These are phyloP conservation scores for Columbina picui DNA, from an alignment of 2,113 vertebrate genomes.

Conservation along the genomic window DNA sequence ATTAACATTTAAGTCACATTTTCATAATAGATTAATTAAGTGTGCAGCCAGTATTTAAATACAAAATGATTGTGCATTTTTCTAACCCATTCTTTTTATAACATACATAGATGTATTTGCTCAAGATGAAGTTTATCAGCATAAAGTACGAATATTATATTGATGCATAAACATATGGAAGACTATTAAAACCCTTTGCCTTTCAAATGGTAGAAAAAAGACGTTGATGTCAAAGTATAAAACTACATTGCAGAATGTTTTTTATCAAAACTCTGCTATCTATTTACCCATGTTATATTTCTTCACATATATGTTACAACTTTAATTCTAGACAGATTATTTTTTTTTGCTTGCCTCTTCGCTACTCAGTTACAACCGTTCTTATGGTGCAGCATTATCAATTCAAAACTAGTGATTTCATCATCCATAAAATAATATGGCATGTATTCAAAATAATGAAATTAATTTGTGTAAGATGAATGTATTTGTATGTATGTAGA, in stretches of 20 bases:
- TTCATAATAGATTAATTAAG: background rate
- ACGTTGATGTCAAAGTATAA: background rate
- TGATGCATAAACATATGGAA: background rate
- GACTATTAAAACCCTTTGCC: background rate
- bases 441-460: constrained; percentile 16
- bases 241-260: background rate
- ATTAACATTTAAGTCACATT: background rate
- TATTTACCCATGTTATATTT: background rate
- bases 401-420: constrained; percentile 27
- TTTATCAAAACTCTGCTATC: background rate
- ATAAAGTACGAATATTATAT: background rate
- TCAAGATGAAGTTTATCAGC: background rate
- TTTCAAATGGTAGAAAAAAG: background rate
- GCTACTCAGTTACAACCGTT: background rate
- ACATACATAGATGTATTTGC: background rate
- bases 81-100: background rate
- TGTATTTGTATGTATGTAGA: background rate
- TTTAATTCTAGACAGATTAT: background rate
- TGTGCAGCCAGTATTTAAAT: background rate
- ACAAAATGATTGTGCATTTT: background rate
- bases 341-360: background rate
- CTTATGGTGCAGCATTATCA: constrained; percentile 29
- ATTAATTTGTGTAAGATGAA: constrained; percentile 1
- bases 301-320: background rate
- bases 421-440: constrained; percentile 22